Percentiles rank a stretch among this genome's conserved stretches.
These are phyloP conservation scores for Enteromius trimaculatus DNA, from an alignment of 2,797 vertebrate genomes.

Conservation along the genomic window DNA sequence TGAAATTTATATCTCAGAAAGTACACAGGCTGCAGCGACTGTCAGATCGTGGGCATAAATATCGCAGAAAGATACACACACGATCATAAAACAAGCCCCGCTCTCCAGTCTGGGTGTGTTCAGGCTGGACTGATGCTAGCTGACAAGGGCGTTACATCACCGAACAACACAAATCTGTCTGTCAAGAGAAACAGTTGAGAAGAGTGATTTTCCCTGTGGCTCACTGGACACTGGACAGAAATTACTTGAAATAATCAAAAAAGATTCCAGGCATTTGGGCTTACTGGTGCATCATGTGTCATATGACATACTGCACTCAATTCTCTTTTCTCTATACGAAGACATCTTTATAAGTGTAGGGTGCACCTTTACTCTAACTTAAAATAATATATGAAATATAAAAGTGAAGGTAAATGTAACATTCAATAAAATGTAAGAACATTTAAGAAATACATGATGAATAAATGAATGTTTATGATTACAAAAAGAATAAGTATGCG, in stretches of 20 bases:
- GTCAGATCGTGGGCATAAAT: conserved; percentile 54
- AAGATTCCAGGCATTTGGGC: background rate
- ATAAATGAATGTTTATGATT: background rate
- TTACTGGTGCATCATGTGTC: background rate
- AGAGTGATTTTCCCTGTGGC: background rate
- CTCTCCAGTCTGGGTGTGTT: conserved; percentile 40
- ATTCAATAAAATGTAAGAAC: too few relatives aligned
- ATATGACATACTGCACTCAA: background rate
- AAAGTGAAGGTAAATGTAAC: background rate
- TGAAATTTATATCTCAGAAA: conserved; percentile 75
- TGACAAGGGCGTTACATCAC: conserved; percentile 46
- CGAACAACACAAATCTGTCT: conserved; percentile 19
- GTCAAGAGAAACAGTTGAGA: background rate
- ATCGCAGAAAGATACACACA: conserved; percentile 46
- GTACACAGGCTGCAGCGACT: conserved; percentile 68
- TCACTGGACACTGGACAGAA: background rate
- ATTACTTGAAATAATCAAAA: conserved; percentile 11
- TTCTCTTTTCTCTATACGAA: background rate
- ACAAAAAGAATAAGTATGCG: background rate
- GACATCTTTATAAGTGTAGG: background rate
- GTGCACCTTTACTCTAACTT: background rate
- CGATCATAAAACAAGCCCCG: conserved; percentile 11
- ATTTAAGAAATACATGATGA: background rate
- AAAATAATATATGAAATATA: background rate
- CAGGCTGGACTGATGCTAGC: conserved; percentile 50